A percentile compares a stretch with the other conserved stretches of the same genome.
These are phyloP conservation scores for Oxyura jamaicensis DNA, from an alignment of 2,113 vertebrate species.

Conservation along the genomic window DNA sequence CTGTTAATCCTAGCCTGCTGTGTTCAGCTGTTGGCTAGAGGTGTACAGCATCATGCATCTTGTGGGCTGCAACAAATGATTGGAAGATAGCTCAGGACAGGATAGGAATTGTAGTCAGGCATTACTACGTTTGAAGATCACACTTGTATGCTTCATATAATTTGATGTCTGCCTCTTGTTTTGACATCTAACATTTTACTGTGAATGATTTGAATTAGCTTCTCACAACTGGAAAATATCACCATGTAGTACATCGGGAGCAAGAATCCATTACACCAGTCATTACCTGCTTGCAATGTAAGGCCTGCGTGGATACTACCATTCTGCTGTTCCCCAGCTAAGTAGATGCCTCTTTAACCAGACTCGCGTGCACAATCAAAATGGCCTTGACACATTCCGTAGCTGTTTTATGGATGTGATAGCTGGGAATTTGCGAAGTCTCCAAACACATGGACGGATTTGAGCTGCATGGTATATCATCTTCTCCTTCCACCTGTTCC, in stretches of 20 bases:
- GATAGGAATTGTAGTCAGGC: not conserved
- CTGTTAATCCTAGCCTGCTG: not conserved
- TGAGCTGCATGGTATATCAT: constrained; percentile 39
- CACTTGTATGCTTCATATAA: not conserved
- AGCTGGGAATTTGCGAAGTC: constrained; percentile 33
- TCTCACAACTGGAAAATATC: not conserved
- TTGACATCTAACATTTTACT: not conserved
- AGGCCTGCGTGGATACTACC: not conserved
- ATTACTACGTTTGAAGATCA: not conserved
- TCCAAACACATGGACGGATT: constrained; percentile 46
- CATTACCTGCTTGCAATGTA: constrained; percentile 3
- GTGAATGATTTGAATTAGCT: not conserved
- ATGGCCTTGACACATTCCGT: constrained; percentile 30
- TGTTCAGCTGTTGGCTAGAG: not conserved
- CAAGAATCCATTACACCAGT: not conserved
- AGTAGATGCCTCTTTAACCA: constrained; percentile 36
- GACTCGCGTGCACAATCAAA: not conserved
- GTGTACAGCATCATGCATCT: not conserved
- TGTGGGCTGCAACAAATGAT: not conserved
- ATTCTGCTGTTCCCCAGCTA: constrained; percentile 18
- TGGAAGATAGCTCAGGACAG: not conserved
- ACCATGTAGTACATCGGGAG: not conserved
- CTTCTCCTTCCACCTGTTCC: constrained; percentile 62
- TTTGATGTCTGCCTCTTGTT: constrained; percentile 18
- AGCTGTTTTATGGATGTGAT: constrained; percentile 4